Conservation (phyloP, 2,888 invertebrate species). For the Agrenia bidenticulata region DNA sequence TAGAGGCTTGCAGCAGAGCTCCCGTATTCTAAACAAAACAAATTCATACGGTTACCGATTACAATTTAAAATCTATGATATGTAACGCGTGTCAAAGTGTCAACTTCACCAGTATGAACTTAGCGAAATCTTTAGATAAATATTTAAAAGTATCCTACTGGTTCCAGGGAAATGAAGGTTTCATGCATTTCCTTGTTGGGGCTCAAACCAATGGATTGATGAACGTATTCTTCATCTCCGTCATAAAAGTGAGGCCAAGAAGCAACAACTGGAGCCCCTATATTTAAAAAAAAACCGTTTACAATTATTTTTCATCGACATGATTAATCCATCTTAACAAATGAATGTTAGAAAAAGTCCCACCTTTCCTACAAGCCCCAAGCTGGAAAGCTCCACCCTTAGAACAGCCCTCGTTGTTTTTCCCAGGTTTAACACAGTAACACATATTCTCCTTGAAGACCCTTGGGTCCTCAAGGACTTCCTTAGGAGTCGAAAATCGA, state of each 20-base stretch:
- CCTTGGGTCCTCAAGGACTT: slow-evolving; percentile 66
- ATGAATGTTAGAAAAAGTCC: too few species aligned
- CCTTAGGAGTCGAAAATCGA: slow-evolving; percentile 63
- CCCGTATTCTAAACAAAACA: slow-evolving; percentile 26
- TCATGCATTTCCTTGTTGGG: slow-evolving; percentile 41
- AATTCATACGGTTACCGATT: too few species aligned
- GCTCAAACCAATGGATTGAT: slow-evolving; percentile 35
- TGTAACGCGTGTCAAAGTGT: too few species aligned
- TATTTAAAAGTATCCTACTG: slow-evolving; percentile 37
- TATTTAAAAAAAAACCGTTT: too few species aligned
- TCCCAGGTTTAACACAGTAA: slow-evolving; percentile 59
- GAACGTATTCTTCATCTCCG: slow-evolving; percentile 25
- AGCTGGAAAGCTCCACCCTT: slow-evolving; percentile 34
- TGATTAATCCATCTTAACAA: background rate
- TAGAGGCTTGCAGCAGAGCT: slow-evolving; percentile 15
- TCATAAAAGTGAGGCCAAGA: slow-evolving; percentile 53
- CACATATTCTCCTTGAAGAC: slow-evolving; percentile 64
- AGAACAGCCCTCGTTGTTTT: slow-evolving; percentile 17
- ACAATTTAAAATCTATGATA: too few species aligned
- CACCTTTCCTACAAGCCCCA: slow-evolving; percentile 39
- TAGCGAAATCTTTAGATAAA: too few species aligned
- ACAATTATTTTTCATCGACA: too few species aligned
- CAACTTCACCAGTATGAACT: too few species aligned
- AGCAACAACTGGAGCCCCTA: slow-evolving; percentile 39
- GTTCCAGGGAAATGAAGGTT: slow-evolving; percentile 37